These are phyloP conservation scores for Aphis craccivora DNA, from an alignment of 1,140 invertebrate genomes.

Conservation along the genomic window DNA sequence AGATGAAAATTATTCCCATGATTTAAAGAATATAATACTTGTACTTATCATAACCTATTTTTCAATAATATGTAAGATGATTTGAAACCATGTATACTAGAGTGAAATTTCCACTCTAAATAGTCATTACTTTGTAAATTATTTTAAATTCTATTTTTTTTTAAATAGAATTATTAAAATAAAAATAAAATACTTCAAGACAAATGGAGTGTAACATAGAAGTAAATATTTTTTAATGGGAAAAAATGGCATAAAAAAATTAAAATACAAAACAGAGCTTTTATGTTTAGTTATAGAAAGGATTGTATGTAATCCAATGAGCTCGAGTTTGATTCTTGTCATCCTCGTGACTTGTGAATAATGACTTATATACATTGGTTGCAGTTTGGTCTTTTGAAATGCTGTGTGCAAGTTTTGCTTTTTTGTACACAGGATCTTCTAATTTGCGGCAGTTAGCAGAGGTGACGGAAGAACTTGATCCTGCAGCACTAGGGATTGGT, in stretches of 20 bases:
- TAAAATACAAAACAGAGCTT: neutral
- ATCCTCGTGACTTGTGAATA: conserved; percentile 90
- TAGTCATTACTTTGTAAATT: neutral
- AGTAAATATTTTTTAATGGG: neutral
- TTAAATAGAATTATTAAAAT: neutral
- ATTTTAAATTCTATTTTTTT: no score
- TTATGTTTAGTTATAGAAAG: conserved; percentile 85
- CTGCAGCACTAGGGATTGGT: conserved; percentile 8
- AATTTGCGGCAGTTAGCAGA: conserved; percentile 25
- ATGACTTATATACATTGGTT: conserved; percentile 90
- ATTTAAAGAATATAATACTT: neutral
- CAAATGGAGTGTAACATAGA: neutral
- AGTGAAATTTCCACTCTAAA: neutral
- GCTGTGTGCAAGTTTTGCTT: conserved; percentile 80
- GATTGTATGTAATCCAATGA: conserved; percentile 98
- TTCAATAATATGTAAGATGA: neutral
- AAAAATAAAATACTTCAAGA: neutral
- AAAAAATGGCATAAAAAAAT: neutral
- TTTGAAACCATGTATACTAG: neutral
- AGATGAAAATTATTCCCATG: neutral
- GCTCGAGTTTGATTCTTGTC: conserved; percentile 86
- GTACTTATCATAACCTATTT: neutral
- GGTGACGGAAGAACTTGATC: neutral
- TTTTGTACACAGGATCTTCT: conserved; percentile 72
- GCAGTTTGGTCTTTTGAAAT: conserved; percentile 91